Evolutionary conservation across 2,888 invertebrate genomes (phyloP).

Genomic region (Cryptophagus acutangulus): DNA sequence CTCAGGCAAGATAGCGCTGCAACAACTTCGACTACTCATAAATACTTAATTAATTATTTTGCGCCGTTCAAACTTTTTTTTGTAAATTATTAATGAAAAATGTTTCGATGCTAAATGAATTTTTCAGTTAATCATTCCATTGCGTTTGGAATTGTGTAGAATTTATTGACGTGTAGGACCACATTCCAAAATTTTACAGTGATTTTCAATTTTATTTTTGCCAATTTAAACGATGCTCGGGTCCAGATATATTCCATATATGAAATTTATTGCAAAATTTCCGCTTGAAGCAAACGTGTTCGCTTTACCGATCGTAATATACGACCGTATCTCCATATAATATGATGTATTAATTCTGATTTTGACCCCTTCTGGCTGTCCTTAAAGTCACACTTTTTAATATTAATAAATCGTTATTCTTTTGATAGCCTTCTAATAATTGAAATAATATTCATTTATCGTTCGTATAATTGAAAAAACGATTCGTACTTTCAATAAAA

Average conservation of each 20-base stretch:
- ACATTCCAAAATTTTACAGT: conserved; percentile 24
- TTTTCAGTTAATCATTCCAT: conserved; percentile 20
- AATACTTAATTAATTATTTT: conserved; percentile 6
- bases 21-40: conserved; percentile 1
- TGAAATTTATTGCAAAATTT: conserved; percentile 32
- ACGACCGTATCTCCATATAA: conserved; percentile 27
- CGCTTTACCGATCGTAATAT: conserved; percentile 25
- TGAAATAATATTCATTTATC: too few relatives aligned
- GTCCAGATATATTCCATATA: conserved; percentile 26
- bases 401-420: too few relatives aligned
- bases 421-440: too few relatives aligned
- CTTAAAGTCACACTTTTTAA: conserved; percentile 13
- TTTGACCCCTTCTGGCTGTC: conserved; percentile 16
- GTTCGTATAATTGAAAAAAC: too few relatives aligned
- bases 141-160: conserved; percentile 18
- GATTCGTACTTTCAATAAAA: too few relatives aligned
- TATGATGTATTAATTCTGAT: conserved; percentile 26
- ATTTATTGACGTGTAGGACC: conserved; percentile 22
- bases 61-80: too few relatives aligned
- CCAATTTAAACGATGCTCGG: conserved; percentile 26
- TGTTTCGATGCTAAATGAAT: too few relatives aligned
- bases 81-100: background rate
- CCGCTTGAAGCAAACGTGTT: conserved; percentile 27
- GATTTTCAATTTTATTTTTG: conserved; percentile 33
- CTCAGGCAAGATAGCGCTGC: too few relatives aligned